Evolutionary conservation across 2,888 invertebrate species (phyloP).

Genomic region (Tetragonisca angustula): DNA sequence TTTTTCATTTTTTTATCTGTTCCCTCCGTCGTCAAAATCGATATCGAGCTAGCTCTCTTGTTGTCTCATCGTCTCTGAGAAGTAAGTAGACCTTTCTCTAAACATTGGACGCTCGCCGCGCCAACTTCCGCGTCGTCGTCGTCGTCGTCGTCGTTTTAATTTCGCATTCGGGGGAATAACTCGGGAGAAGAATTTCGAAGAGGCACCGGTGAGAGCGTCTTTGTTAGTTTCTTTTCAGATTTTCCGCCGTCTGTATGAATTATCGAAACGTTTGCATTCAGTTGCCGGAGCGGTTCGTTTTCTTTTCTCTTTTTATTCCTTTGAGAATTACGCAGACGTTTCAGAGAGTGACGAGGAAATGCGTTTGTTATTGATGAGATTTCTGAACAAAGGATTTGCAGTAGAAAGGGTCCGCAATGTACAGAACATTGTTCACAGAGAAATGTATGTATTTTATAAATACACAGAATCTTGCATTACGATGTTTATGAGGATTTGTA

Average conservation of each 20-base stretch:
- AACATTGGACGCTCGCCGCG: conserved; percentile 42
- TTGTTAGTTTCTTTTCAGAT: background rate
- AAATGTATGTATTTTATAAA: too few relatives aligned
- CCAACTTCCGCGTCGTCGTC: conserved; percentile 25
- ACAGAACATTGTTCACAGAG: too few relatives aligned
- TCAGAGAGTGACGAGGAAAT: background rate
- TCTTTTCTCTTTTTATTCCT: background rate
- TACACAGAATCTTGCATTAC: too few relatives aligned
- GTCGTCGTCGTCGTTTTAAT: conserved; percentile 29
- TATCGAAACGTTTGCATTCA: background rate
- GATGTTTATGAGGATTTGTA: too few relatives aligned
- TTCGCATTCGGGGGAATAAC: conserved; percentile 13
- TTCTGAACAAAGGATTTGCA: too few relatives aligned
- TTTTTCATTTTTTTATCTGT: conserved; percentile 1
- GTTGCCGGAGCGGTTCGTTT: background rate
- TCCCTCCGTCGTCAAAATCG: conserved; percentile 33
- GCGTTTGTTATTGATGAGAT: too few relatives aligned
- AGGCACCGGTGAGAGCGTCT: background rate
- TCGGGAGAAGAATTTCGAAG: background rate
- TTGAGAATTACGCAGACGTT: background rate
- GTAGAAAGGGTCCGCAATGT: too few relatives aligned
- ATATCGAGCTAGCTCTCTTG: conserved; percentile 40
- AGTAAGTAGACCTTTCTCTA: conserved; percentile 45
- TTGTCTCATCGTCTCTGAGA: conserved; percentile 44
- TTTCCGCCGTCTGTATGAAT: background rate